Base-by-base conservation (phyloP, 1,140 invertebrate species). In the Drosophila saltans region DNA sequence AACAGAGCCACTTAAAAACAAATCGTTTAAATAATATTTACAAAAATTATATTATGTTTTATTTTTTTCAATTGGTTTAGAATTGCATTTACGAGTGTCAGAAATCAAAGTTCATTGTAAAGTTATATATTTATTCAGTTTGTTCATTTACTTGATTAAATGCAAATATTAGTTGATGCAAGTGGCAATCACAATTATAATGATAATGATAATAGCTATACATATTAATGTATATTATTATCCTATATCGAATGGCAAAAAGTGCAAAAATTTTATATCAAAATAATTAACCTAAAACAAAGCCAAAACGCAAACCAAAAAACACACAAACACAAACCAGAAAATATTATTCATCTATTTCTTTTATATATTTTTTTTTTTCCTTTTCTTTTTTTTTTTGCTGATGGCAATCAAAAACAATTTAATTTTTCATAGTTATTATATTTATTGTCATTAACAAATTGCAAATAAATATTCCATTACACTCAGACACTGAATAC, bases 391-490 rank as follows among this genome's bases (percentile, higher is more conserved):
- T 52, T n/a, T 56, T 57, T 58, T 39, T 33, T 21, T 21, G 5
- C 16, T 72, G 66, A 67, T 71, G 66, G 28, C 67, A 62, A 61
- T 74, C 65, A 55, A 21, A 67, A 60, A 55, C 60, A 70, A 61
- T 80, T 77, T 73, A 76, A 77, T 69, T 80, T 80, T 80, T 80
- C 59, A 81, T 88, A 52, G 45, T 26, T 48, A 24, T 52, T 52
- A 21, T 52, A 77, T 84, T 84, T 74, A 59, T 72, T 72, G 43
- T 61, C 70, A 85, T 60, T 86, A 76, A 72, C 75, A 82, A 52
- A 26, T 86, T 64, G 45, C 68, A 56, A 82, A 79, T 77, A 71
- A 66, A 80, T 69, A 59, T 66, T 63, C 66, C 43, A 68, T 61
- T 39, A 73, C 62, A 60, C 36, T 43, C 24, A 26, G 28, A 41